Conservation (phyloP, 2,888 invertebrate species). For the Bellardia pandia region DNA sequence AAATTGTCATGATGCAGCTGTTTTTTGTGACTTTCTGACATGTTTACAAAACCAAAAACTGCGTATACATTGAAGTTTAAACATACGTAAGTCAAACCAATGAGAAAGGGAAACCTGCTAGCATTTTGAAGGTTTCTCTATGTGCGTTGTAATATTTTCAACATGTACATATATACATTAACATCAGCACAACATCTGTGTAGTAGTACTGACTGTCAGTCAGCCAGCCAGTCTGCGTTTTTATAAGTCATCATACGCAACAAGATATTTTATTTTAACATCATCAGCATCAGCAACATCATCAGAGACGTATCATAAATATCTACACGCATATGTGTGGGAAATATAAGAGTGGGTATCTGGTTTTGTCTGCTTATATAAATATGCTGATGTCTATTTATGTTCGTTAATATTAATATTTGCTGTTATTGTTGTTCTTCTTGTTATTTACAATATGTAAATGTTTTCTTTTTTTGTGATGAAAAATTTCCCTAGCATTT, state of each 20-base stretch:
- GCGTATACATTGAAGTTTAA: background rate
- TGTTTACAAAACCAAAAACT: constrained; percentile 60
- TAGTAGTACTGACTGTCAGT: background rate
- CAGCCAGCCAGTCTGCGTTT: constrained; percentile 17
- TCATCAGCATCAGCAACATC: background rate
- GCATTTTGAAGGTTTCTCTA: constrained; percentile 1
- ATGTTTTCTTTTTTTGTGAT: background rate
- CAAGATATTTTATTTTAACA: background rate
- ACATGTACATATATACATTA: too few relatives aligned
- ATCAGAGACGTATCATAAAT: background rate
- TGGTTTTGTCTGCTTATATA: constrained; percentile 17
- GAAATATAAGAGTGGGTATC: background rate
- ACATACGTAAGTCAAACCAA: background rate
- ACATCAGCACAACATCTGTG: constrained; percentile 9
- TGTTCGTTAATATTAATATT: constrained; percentile 40
- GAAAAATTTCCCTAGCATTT: background rate
- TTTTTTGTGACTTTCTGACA: constrained; percentile 64
- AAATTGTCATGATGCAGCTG: constrained; percentile 63
- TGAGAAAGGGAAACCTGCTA: background rate
- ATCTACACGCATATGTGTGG: background rate
- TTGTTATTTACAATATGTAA: constrained; percentile 27
- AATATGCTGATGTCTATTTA: constrained; percentile 40
- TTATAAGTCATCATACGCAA: background rate
- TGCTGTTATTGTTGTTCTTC: background rate
- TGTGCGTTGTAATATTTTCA: background rate